phyloP scores from a whole-genome alignment of 2,888 invertebrate genomes.

The Lithophane semibrunnea region DNA sequence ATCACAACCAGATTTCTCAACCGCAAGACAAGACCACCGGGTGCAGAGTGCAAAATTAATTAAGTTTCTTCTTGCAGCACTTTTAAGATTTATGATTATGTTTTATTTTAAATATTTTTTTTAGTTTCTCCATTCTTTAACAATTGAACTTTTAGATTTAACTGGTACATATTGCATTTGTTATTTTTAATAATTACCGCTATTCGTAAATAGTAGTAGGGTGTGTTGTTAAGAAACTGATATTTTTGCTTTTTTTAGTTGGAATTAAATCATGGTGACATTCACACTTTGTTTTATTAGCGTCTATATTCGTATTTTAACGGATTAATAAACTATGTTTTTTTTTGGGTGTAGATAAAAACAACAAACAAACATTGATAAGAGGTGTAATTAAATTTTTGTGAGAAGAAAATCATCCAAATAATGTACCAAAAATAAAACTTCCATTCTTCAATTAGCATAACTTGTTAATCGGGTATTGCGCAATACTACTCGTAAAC shows the following conservation, averaged over 20 bases:
- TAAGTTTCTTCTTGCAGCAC: slow-evolving; percentile 55
- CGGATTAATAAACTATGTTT: too few species aligned
- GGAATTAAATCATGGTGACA: too few species aligned
- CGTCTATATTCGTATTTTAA: too few species aligned
- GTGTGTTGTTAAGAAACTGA: too few species aligned
- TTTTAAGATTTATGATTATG: not conserved
- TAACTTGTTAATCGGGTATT: slow-evolving; percentile 26
- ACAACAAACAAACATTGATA: not conserved
- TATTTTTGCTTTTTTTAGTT: too few species aligned
- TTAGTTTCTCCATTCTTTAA: too few species aligned
- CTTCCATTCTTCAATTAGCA: not conserved
- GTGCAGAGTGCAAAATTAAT: slow-evolving; percentile 62
- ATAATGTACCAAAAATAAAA: not conserved
- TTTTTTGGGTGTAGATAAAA: not conserved
- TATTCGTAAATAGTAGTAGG: too few species aligned
- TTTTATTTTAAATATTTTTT: too few species aligned
- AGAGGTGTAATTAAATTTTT: not conserved
- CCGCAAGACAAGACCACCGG: slow-evolving; percentile 55
- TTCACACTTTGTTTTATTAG: too few species aligned
- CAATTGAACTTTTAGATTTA: too few species aligned
- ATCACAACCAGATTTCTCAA: slow-evolving; percentile 47
- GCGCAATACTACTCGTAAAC: slow-evolving; percentile 11
- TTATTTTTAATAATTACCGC: too few species aligned
- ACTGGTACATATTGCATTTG: too few species aligned
- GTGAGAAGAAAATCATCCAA: not conserved